phyloP scores from a whole-genome alignment of 2,797 vertebrate genomes.

The Acestrorhynchus altus region DNA sequence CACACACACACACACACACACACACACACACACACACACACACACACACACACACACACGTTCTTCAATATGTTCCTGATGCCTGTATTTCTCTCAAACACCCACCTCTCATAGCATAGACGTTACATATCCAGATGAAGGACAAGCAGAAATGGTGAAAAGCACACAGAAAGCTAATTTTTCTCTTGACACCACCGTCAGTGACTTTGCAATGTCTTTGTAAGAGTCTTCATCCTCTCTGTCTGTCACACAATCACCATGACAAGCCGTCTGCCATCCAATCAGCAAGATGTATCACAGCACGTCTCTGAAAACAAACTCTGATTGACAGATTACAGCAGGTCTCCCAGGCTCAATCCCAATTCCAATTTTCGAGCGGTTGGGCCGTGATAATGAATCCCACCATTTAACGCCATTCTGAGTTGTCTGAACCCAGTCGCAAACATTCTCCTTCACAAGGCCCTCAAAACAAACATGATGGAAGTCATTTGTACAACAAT shows the following conservation, averaged over 20 bases:
- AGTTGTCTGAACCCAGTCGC: slow-evolving; percentile 9
- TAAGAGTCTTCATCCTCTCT: slow-evolving; percentile 13
- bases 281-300: slow-evolving; percentile 42
- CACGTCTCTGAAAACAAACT: slow-evolving; percentile 36
- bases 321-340: slow-evolving; percentile 46
- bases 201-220: slow-evolving; percentile 51
- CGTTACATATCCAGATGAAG: slow-evolving; percentile 34
- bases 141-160: neutral
- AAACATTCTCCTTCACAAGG: neutral
- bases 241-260: slow-evolving; percentile 30
- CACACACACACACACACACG: slow-evolving; percentile 29
- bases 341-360: slow-evolving; percentile 20
- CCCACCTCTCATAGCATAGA: slow-evolving; percentile 50
- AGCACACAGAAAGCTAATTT: neutral
- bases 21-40: no score
- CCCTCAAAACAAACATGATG: slow-evolving; percentile 3
- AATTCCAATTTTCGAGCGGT: slow-evolving; percentile 41
- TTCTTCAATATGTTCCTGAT: slow-evolving; percentile 1
- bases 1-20: no score
- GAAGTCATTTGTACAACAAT: neutral
- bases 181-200: slow-evolving; percentile 29
- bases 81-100: neutral
- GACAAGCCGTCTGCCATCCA: slow-evolving; percentile 47
- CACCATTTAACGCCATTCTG: slow-evolving; percentile 5
- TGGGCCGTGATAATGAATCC: slow-evolving; percentile 37